Conservation (phyloP, 2,888 invertebrate genomes). For the Caradrina clavipalpis region DNA sequence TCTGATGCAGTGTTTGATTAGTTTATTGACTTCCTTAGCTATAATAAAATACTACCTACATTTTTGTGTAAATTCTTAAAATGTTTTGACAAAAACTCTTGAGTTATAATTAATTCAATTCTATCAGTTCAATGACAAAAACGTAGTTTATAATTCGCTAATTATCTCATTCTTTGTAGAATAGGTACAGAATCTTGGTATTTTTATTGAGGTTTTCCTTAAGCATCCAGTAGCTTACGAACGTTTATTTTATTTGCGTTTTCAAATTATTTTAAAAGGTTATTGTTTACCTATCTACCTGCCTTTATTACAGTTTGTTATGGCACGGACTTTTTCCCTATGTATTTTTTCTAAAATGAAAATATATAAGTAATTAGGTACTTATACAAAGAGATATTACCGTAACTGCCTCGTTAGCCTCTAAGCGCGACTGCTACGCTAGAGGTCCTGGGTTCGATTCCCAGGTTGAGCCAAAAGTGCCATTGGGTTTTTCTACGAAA, state of each 20-base stretch:
- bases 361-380: no score
- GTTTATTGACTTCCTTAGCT: not conserved
- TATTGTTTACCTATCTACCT: not conserved
- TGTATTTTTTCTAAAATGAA: no score
- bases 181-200: slow-evolving; percentile 30
- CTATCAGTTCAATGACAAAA: slow-evolving; percentile 11
- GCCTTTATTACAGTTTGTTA: no score
- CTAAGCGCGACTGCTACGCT: no score
- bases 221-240: slow-evolving; percentile 4
- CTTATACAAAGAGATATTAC: no score
- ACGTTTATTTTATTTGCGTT: not conserved
- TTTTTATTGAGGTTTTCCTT: slow-evolving; percentile 19
- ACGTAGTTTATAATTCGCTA: slow-evolving; percentile 2
- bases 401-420: no score
- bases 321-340: no score
- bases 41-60: not conserved
- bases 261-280: not conserved
- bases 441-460: no score
- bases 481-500: no score
- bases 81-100: not conserved
- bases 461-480: no score
- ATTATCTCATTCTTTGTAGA: slow-evolving; percentile 22
- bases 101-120: not conserved
- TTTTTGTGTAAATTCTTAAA: not conserved
- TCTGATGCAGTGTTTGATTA: not conserved